Percentiles rank a stretch among this genome's conserved stretches.
These are phyloP conservation scores for Australoheros scitulus DNA, from an alignment of 2,113 vertebrate species.

Conservation along the genomic window DNA sequence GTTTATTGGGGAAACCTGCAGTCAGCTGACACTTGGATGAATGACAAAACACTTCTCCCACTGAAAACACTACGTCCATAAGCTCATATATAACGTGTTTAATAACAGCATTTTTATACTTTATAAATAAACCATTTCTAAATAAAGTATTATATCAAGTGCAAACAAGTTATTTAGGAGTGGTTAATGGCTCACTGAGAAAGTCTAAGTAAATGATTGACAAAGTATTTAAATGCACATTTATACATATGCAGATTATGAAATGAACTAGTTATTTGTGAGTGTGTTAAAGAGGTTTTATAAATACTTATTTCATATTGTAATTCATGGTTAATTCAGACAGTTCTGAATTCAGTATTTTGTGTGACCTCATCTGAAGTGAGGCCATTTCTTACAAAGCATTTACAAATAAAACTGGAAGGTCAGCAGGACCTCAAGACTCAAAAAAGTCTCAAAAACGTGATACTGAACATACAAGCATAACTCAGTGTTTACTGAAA, in stretches of 20 bases:
- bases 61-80: no score
- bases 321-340: not conserved
- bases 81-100: no score
- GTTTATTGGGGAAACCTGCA: no score
- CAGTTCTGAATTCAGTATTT: not conserved
- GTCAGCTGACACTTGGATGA: no score
- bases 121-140: no score
- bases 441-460: not conserved
- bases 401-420: not conserved
- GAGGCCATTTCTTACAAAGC: not conserved
- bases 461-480: not conserved
- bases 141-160: not conserved
- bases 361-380: not conserved
- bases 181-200: not conserved
- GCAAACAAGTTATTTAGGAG: not conserved
- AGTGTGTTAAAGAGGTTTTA: not conserved
- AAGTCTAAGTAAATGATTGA: not conserved
- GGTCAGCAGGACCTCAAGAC: not conserved
- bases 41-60: no score
- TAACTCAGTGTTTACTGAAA: not conserved
- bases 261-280: not conserved
- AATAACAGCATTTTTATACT: no score
- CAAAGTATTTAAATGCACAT: not conserved
- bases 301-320: not conserved
- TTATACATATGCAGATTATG: not conserved